Percentiles rank a stretch among this genome's conserved stretches.
Conservation (phyloP, 2,888 invertebrate species). For the Limnephilus rhombicus region DNA sequence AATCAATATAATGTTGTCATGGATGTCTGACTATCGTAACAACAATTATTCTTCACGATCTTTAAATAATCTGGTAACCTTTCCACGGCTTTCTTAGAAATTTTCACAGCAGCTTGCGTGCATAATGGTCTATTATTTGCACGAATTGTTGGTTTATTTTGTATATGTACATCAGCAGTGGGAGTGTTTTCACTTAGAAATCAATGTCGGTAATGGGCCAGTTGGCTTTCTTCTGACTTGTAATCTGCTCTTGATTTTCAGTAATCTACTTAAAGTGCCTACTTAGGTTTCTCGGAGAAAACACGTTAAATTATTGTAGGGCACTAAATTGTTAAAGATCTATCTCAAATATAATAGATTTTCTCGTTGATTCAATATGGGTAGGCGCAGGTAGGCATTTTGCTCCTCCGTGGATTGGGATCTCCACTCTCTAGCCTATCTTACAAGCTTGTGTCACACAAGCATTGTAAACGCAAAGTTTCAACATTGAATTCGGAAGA, state of each 20-base stretch:
- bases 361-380: not conserved
- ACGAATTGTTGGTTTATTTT: not conserved
- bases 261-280: not conserved
- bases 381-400: too few species aligned
- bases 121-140: not conserved
- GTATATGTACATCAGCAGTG: not conserved
- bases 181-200: not conserved
- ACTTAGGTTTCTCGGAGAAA: not conserved
- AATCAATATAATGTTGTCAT: not conserved
- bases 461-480: too few species aligned
- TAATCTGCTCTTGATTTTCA: not conserved
- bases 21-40: not conserved
- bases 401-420: too few species aligned
- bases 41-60: not conserved
- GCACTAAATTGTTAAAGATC: not conserved
- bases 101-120: not conserved
- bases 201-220: not conserved
- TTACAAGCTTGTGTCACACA: too few species aligned
- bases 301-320: not conserved
- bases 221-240: not conserved
- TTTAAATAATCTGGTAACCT: not conserved
- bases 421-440: too few species aligned
- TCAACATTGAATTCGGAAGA: not conserved
- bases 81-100: too few species aligned
- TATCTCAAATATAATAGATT: not conserved